Percentiles rank a stretch among this genome's conserved stretches.
Conservation (phyloP, 2,113 vertebrate genomes). For the Xenotilapia longispinis region DNA sequence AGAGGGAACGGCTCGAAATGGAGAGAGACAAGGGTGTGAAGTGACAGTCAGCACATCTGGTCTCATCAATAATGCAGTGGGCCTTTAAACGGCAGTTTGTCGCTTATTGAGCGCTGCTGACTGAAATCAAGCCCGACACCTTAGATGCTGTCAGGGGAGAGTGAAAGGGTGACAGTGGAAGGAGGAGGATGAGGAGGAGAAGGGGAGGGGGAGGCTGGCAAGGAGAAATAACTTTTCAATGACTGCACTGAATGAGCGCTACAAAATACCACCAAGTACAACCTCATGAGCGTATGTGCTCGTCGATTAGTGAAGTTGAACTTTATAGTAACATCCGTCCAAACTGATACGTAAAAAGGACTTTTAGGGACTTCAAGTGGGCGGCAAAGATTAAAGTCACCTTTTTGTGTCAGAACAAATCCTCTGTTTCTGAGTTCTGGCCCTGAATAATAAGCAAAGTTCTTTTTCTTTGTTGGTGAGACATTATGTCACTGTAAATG, state of each 20-base stretch:
- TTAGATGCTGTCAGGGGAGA: constrained; percentile 56
- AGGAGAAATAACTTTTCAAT: not conserved
- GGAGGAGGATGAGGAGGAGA: not conserved
- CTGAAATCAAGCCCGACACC: constrained; percentile 74
- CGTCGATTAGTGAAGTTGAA: not conserved
- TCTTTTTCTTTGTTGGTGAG: not conserved
- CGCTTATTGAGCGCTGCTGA: constrained; percentile 62
- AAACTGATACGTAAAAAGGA: not conserved
- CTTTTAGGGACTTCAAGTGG: not conserved
- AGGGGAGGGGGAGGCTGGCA: not conserved
- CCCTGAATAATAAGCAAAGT: not conserved
- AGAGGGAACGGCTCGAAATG: constrained; percentile 31
- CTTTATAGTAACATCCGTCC: not conserved
- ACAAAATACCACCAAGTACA: not conserved
- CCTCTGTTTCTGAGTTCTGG: not conserved
- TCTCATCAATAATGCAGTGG: constrained; percentile 74
- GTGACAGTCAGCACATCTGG: constrained; percentile 78
- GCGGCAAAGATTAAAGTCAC: not conserved
- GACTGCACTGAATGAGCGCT: not conserved
- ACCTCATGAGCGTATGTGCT: not conserved
- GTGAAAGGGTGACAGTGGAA: constrained; percentile 19
- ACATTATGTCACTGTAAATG: not conserved
- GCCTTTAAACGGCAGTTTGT: constrained; percentile 77
- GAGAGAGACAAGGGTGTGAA: constrained; percentile 62
- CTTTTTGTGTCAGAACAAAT: not conserved